Conservation (phyloP, 92 coral and sea anemone species). For the Epizoanthus illoricatus region DNA sequence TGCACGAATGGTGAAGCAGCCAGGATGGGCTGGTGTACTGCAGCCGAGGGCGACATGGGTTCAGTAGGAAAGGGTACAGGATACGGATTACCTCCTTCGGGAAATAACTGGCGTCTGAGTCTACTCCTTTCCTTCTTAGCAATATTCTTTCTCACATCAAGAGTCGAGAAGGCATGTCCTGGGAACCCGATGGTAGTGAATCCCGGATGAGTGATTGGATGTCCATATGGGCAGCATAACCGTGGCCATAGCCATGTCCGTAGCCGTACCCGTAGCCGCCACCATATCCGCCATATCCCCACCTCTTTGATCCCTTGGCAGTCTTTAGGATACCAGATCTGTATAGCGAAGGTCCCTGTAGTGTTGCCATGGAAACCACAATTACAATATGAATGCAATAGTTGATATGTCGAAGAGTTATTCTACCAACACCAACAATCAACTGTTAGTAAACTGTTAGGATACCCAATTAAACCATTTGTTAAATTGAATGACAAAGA, state of each 20-base stretch:
- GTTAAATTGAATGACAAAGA: no score
- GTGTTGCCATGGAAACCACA: no score
- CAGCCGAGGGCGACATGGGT: slow-evolving; percentile 8
- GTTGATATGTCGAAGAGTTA: no score
- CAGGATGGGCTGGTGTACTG: slow-evolving; percentile 21
- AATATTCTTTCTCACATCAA: slow-evolving; percentile 76
- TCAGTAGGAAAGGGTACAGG: slow-evolving; percentile 19
- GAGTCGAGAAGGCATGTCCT: slow-evolving; percentile 86
- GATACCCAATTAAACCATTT: no score
- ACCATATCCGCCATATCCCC: slow-evolving; percentile 49
- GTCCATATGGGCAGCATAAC: slow-evolving; percentile 86
- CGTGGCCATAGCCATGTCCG: no score
- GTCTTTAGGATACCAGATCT: slow-evolving; percentile 60
- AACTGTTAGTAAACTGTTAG: no score
- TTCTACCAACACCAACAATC: no score
- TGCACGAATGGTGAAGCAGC: slow-evolving; percentile 17
- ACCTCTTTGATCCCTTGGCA: slow-evolving; percentile 57
- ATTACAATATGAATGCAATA: no score
- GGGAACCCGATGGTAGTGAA: slow-evolving; percentile 91
- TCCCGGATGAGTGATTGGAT: slow-evolving; percentile 93
- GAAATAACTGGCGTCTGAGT: slow-evolving; percentile 60
- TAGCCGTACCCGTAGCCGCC: slow-evolving; percentile 70
- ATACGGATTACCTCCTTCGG: slow-evolving; percentile 6
- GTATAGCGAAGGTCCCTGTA: slow-evolving; percentile 55
- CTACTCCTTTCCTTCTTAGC: slow-evolving; percentile 61